Evolutionary conservation across 1,140 invertebrate genomes (phyloP).

Genomic region (Wiebesia pumilae): DNA sequence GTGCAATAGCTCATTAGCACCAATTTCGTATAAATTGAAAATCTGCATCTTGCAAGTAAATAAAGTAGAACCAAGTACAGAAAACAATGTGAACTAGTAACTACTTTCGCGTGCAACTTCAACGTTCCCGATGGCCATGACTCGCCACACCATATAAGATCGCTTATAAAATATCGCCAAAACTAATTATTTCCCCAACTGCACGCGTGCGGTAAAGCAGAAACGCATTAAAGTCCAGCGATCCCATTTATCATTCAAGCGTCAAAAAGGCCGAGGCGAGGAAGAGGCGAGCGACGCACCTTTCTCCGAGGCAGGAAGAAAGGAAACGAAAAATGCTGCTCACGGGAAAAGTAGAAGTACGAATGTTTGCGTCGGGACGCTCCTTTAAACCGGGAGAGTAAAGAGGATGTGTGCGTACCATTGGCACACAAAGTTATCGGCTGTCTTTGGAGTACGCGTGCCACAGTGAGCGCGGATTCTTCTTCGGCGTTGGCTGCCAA

Average conservation of each 20-base stretch:
- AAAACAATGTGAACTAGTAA: constrained; percentile 20
- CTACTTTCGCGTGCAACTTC: constrained; percentile 12
- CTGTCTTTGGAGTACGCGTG: background rate
- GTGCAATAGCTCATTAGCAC: constrained; percentile 25
- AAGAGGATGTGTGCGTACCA: background rate
- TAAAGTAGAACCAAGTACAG: background rate
- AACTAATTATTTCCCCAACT: constrained; percentile 38
- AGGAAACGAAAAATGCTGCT: background rate
- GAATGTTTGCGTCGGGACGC: background rate
- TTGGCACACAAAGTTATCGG: background rate
- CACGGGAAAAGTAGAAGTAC: background rate
- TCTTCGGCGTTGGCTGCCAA: background rate
- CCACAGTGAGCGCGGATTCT: background rate
- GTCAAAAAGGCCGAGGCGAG: constrained; percentile 5
- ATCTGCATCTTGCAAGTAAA: background rate
- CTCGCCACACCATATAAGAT: background rate
- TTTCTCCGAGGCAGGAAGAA: constrained; percentile 3
- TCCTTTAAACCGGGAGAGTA: too few relatives aligned
- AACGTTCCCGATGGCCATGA: constrained; percentile 31
- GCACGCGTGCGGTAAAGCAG: background rate
- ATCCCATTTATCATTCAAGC: constrained; percentile 34
- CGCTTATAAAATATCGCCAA: constrained; percentile 30
- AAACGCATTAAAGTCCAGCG: background rate
- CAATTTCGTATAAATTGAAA: background rate
- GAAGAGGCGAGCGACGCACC: background rate